A percentile compares a stretch with the other conserved stretches of the same genome.
phyloP scores from a whole-genome alignment of 2,113 vertebrate species.

The Macroglossus sobrinus region DNA sequence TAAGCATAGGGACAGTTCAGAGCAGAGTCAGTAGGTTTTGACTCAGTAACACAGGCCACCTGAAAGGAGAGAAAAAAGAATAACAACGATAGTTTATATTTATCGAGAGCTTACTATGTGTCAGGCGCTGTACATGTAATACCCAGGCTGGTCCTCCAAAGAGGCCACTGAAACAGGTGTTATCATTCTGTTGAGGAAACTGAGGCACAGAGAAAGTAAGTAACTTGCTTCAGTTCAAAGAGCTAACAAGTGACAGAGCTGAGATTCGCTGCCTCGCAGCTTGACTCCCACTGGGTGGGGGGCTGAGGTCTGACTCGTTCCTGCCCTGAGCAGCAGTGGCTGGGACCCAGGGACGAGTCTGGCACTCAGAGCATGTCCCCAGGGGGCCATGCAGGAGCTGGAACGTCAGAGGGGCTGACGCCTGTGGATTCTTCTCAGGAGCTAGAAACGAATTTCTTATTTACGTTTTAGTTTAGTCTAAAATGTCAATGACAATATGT shows the following conservation, averaged over 20 bases:
- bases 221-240: not conserved
- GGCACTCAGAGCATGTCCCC: not conserved
- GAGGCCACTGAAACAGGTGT: too few species aligned
- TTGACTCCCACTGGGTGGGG: fast-evolving
- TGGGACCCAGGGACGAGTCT: not conserved
- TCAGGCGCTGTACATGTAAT: not conserved
- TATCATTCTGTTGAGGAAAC: not conserved
- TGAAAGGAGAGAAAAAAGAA: not conserved
- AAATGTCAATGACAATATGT: fast-evolving
- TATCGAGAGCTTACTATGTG: not conserved
- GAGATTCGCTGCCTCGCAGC: not conserved
- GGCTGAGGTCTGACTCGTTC: not conserved
- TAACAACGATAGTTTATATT: not conserved
- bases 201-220: not conserved
- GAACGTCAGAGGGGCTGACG: not conserved
- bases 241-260: not conserved
- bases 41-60: not conserved
- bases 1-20: not conserved
- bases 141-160: not conserved
- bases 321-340: not conserved
- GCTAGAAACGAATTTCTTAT: not conserved
- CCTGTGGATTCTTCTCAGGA: not conserved
- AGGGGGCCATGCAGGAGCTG: not conserved
- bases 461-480: not conserved
- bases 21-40: not conserved